Conservation (phyloP, 1,140 invertebrate species). For the Temnothorax nylanderi region DNA sequence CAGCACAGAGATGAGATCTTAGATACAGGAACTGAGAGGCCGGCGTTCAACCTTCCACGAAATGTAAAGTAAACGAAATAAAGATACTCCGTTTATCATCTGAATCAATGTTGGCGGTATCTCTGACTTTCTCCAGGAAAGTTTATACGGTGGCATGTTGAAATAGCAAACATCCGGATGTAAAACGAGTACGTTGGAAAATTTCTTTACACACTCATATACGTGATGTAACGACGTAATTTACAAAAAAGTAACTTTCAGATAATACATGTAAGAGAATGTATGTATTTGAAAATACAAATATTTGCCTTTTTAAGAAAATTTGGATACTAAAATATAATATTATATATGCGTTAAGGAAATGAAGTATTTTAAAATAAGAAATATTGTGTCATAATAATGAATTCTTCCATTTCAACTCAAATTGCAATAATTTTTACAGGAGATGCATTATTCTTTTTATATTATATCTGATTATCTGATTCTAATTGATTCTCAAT, state of each 20-base stretch:
- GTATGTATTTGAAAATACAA: not conserved
- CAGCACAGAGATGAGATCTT: not conserved
- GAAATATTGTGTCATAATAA: not conserved
- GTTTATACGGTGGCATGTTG: constrained; percentile 27
- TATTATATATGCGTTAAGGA: not conserved
- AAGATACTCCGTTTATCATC: constrained; percentile 2
- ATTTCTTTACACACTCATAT: not conserved
- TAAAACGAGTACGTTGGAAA: not conserved
- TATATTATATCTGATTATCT: not conserved
- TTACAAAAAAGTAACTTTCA: not conserved
- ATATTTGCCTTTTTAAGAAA: not conserved
- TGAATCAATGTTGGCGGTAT: constrained; percentile 15
- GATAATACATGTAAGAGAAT: not conserved
- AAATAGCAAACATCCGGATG: constrained; percentile 42
- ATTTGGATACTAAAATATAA: not conserved
- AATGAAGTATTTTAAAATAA: not conserved
- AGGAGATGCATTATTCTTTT: not conserved
- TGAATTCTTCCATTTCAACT: not conserved
- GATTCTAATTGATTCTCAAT: not conserved
- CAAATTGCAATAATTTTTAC: not conserved
- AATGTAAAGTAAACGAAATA: constrained; percentile 48
- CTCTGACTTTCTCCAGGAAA: constrained; percentile 79
- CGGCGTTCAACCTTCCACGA: constrained; percentile 19
- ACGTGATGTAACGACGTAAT: not conserved
- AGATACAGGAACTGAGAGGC: constrained; percentile 7